Evolutionary conservation across 2,797 vertebrate species (phyloP), one percentile per base, ranked within the genome.

Genomic region (Atherinosoma microstoma): DNA sequence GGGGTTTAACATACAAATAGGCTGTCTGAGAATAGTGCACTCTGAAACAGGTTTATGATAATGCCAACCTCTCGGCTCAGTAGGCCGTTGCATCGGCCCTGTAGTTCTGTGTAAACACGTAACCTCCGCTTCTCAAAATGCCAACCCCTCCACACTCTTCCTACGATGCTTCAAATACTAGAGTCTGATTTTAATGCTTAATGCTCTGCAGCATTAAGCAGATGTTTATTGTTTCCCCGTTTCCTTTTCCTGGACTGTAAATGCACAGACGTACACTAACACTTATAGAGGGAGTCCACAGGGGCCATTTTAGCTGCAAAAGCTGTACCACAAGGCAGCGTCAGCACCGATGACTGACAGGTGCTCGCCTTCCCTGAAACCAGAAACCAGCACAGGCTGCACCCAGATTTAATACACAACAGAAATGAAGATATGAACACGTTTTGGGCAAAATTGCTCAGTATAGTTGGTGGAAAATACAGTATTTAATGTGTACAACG

Each of bases 71-170:
- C 84, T 79, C 64, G 15, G 89, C 84, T 89, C 35, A 15, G 79
- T 88, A 83, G 87, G 84, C 83, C 86, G 83, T 89, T 90, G 84
- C 84, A 69, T 53, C 20, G 63, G 78, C 76, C 79, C 80, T 20
- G 75, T 80, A 81, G 87, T 84, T 81, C 71, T 72, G 80, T 85
- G 91, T 86, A 85, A 90, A 88, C 65, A 81, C 84, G 83, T 87
- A 82, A 91, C 89, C 89, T 91, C 89, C 75, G 75, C 84, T 85
- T 80, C 84, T 89, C 82, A 76, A 84, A 87, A 89, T 86, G 86
- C 87, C 87, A 90, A 68, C 85, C 79, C 67, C 61, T 79, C 78
- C 64, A 69, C 75, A 67, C 79, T 71, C 81, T 72, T 70, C 80
- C 82, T 79, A 68, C 79, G 61, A 54, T 13, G 51, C 78, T 67